phyloP scores from a whole-genome alignment of 2,888 invertebrate species.

The Sabatieria punctata region DNA sequence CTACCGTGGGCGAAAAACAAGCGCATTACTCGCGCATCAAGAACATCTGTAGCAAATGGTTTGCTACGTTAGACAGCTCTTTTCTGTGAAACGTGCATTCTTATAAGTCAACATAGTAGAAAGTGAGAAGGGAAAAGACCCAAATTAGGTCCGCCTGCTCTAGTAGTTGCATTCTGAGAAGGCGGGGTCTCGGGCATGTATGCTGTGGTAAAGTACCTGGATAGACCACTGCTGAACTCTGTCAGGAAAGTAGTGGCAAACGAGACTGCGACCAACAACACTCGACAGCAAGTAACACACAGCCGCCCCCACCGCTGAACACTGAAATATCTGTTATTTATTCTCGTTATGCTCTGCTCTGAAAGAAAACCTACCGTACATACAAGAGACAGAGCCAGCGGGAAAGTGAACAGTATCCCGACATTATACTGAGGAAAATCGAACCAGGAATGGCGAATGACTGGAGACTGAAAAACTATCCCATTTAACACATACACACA shows the following conservation, averaged over 20 bases:
- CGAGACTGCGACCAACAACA: constrained; percentile 64
- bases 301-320: constrained; percentile 87
- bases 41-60: too few relatives aligned
- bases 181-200: too few relatives aligned
- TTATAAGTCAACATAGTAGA: too few relatives aligned
- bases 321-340: constrained; percentile 36
- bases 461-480: constrained; percentile 59
- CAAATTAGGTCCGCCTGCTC: too few relatives aligned
- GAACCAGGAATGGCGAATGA: constrained; percentile 99
- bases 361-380: constrained; percentile 36
- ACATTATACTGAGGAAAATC: constrained; percentile 84
- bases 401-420: constrained; percentile 91
- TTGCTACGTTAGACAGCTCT: too few relatives aligned
- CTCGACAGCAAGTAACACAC: constrained; percentile 84
- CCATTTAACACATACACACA: too few relatives aligned
- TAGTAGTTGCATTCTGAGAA: too few relatives aligned
- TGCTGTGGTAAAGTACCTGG: constrained; percentile 42
- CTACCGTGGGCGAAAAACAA: too few relatives aligned
- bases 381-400: constrained; percentile 62
- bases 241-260: constrained; percentile 71
- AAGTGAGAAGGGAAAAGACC: too few relatives aligned
- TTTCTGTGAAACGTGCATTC: too few relatives aligned
- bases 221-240: constrained; percentile 65
- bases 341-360: background rate
- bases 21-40: too few relatives aligned